Base-by-base conservation (phyloP, 2,888 invertebrate species). In the Cosmia pyralina region DNA sequence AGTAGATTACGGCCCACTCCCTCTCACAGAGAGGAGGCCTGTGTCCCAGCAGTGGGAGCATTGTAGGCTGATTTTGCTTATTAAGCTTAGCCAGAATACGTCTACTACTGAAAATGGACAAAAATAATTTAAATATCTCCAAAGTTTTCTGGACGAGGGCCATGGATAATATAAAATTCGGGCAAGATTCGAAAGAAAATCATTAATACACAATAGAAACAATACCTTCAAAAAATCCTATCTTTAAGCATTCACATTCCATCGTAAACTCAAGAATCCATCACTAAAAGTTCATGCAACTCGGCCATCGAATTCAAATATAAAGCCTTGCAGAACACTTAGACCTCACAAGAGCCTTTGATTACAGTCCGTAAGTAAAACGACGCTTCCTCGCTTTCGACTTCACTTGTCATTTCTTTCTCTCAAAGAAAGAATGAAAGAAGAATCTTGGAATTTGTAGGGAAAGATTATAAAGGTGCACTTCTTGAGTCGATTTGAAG, bases 351-450 rank as follows among this genome's bases (percentile, higher is more conserved):
- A 75, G 72, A 57, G 68, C 73, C 84, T 84, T 82, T 81, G 82
- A 82, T 81, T 77, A 81, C 81, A 48, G 38, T 41, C 82, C 77
- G 77, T 82, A 53, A 84, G 81, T 84, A 81, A 81, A 71, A 65
- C 68, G 81, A 57, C 72, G 81, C 70, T 82, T 76, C 77, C 81
- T 83, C 68, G 60, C 84, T 74, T 71, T 74, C 55, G 64, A 75
- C 84, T 71, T 74, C 81, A 81, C 80, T 83, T 68, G 65, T 74
- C 71, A 68, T 82, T 67, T 58, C 68, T 69, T 53, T 69, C 48
- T 38, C 22, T 72, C 79, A 58, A 65, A 72, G 79, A 62, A 68
- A 63, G 57, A 71, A 62, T 53, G 63, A 72, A 67, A 62, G 60
- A 44, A 38, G 60, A 57, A 48, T 63, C 48, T 66, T 66, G 48